Base-by-base conservation (phyloP, 2,797 vertebrate genomes). In the Sebastes iracundus region DNA sequence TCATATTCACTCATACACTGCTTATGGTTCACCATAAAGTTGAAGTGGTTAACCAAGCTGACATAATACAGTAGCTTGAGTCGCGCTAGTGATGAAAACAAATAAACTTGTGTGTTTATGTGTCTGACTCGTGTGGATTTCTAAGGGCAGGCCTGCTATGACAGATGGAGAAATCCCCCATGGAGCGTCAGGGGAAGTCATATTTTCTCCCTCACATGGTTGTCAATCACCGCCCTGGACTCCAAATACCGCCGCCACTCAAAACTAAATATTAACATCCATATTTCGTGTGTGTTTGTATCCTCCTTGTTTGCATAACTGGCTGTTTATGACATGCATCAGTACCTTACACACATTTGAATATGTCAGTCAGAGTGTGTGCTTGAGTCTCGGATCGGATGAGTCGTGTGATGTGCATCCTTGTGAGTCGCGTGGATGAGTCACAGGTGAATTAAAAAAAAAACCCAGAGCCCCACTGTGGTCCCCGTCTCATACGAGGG, bases 401-500 rank as follows among this genome's bases (percentile, higher is more conserved):
- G 92, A 92, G 79, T 91, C 78, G 76, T 11, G 9, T 3, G 1
- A 20, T n/a, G 60, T 49, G 30, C 67, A 52, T 79, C 79, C 56
- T 25, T 72, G 65, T 80, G 85, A 92, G 68, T 91, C 35, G 60
- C 20, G 13, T 33, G 4, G 28, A 9, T 93, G 91, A 94, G 72
- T 93, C 91, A 92, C 16, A 16, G 77, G 82, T 86, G 76, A 22
- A 52, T n/a, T 16, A 33, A 30, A 30, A 30, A 59, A 28, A 3
- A 0, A 33, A 85, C 81, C 84, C 82, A 68, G 38, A 72, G 42
- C 23, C 61, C 55, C 23, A 12, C 20, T 28, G 64, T 35, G 56
- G 74, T 56, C 72, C 60, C 11, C 1, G 61, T 61, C 56, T 77
- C 7, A 2, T 59, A 42, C 10, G 2, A 61, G 25, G 28, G 79